Base-by-base conservation (phyloP, 2,797 vertebrate species). In the Sphenopsis melanotis region DNA sequence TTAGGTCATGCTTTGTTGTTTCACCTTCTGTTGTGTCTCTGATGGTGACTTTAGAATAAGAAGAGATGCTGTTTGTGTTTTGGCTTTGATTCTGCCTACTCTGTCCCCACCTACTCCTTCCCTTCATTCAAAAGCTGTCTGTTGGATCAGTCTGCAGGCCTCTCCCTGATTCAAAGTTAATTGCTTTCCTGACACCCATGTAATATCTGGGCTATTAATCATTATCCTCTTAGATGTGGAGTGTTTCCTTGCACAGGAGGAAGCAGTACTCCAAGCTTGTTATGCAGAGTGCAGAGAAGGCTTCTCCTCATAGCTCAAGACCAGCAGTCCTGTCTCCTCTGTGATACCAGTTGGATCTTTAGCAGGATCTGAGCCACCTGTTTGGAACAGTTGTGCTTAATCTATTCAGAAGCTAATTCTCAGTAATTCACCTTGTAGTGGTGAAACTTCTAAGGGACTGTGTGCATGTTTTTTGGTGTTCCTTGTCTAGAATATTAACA, bases 91-190 rank as follows among this genome's bases (percentile, higher is more conserved):
- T 86, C 72, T 95, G 39, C 59, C 34, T 53, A 21, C 15, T 78
- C 56, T 93, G 7, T 89, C 12, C 26, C 23, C 21, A 30, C 57
- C 23, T 81, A 19, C 34, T 78, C 41, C 18, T 78, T 89, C 64
- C 46, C 69, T 57, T 61, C 34, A 44, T 57, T 89, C 53, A 63
- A 39, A 63, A 87, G 49, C 84, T 70, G 30, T 46, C 85, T 57
- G 46, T 75, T 60, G 2, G 65, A 60, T 87, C 72, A 34, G 46
- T 76, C 74, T 85, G 65, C 64, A 41, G 79, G 53, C 76, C 18
- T 91, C 57, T 95, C 46, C 39, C 59, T 65, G 70, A 91, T 86
- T 86, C 83, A 69, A 75, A 90, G 63, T 88, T 94, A 95, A 90
- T 94, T 96, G 81, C 91, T 91, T 76, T 32, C 55, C 42, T 82